These are phyloP conservation scores for Diplodus puntazzo DNA, from an alignment of 2,797 vertebrate genomes.

Conservation along the genomic window DNA sequence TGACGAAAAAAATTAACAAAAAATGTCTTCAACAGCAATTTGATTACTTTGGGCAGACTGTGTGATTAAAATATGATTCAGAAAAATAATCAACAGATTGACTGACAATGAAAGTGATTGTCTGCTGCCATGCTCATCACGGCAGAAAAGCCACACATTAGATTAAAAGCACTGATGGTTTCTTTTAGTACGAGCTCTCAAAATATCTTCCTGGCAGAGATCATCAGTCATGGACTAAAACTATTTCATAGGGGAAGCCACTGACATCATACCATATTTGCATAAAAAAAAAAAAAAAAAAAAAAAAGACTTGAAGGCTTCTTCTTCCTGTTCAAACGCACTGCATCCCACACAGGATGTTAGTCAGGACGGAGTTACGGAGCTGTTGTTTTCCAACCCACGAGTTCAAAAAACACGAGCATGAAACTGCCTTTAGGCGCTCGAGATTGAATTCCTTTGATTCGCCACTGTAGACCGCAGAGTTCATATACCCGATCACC, in stretches of 20 bases:
- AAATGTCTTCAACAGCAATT: background rate
- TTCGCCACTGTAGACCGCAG: constrained; percentile 39
- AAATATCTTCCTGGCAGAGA: constrained; percentile 1
- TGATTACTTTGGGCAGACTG: background rate
- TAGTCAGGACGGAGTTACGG: constrained; percentile 54
- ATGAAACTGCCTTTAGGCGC: constrained; percentile 68
- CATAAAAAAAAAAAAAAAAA: constrained; percentile 10
- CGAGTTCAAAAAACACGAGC: constrained; percentile 48
- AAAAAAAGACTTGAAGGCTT: constrained; percentile 39
- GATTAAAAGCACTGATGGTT: background rate
- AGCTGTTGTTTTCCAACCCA: constrained; percentile 64
- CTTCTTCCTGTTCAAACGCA: background rate
- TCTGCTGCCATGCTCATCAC: background rate
- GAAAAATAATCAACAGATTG: background rate
- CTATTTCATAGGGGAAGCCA: background rate
- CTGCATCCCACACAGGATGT: constrained; percentile 37
- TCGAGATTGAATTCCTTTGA: constrained; percentile 67
- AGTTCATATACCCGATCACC: constrained; percentile 54
- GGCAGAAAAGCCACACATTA: background rate
- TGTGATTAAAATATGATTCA: background rate
- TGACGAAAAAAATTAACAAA: too few relatives aligned
- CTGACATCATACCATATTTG: background rate
- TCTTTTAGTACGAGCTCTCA: background rate
- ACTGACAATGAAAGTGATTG: constrained; percentile 5
- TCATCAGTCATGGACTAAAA: background rate